These are phyloP conservation scores for Drosophila asahinai DNA, from an alignment of 1,140 invertebrate genomes.

Conservation along the genomic window DNA sequence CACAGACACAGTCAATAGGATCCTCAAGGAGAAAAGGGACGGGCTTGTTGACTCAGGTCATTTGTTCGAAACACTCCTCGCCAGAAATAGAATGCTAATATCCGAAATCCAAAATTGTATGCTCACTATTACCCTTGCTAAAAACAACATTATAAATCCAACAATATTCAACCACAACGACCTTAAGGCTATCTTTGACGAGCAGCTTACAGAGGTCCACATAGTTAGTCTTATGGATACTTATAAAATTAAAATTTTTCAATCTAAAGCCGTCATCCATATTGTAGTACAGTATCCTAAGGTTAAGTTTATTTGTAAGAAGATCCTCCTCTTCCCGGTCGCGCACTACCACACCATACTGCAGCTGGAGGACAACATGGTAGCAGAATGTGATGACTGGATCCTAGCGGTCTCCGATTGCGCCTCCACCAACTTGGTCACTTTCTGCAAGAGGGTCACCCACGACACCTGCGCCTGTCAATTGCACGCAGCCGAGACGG, in stretches of 20 bases:
- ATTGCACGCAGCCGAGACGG: neutral
- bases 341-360: constrained; percentile 1
- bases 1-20: constrained; percentile 17
- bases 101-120: constrained; percentile 38
- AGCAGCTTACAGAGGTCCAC: neutral
- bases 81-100: constrained; percentile 29
- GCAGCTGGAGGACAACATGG: constrained; percentile 1
- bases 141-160: constrained; percentile 11
- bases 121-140: constrained; percentile 14
- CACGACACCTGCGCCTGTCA: constrained; percentile 12
- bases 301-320: constrained; percentile 11
- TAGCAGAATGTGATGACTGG: constrained; percentile 6
- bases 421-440: constrained; percentile 20
- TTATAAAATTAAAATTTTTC: constrained; percentile 3
- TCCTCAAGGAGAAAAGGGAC: constrained; percentile 17
- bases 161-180: constrained; percentile 9
- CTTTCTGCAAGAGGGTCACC: constrained; percentile 5
- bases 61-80: constrained; percentile 12
- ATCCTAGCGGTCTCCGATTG: neutral
- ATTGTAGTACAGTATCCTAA: constrained; percentile 4
- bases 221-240: constrained; percentile 1
- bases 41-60: constrained; percentile 2
- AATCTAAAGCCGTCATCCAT: neutral
- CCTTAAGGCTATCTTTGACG: neutral
- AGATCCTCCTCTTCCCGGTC: constrained; percentile 7